Base-by-base conservation (phyloP, 2,888 invertebrate genomes). In the Harpalus rufipes region DNA sequence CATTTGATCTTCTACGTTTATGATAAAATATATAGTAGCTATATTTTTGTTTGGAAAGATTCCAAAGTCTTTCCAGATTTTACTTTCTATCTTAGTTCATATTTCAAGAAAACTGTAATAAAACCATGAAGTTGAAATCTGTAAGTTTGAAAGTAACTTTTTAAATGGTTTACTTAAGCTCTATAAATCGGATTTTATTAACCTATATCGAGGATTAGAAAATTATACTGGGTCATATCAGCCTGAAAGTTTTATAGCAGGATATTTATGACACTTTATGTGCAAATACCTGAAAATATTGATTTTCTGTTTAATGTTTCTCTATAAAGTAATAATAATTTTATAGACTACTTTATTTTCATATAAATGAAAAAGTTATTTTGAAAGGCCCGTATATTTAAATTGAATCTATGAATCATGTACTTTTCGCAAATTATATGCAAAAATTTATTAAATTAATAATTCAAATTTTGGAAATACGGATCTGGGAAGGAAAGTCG, bases 11-110 rank as follows among this genome's bases (percentile, higher is more conserved):
- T 21, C 18, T 63, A 21, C 8, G 25, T 63, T 63, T 63, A 63
- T 21, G 63, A 44, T 74, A 72, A 44, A 72, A 44, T 74, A 74
- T 74, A 41, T 18, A 41, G 72, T 74, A 74, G 44, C 72, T 74
- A 14, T 74, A 74, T 74, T 74, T 72, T 74, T 74, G 41, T 44
- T 74, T 74, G 72, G 72, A 74, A 74, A 16, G 14, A 16, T 74
- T 74, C 72, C 72, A 74, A 74, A 41, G 8, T 18, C 44, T 12
- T 68, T 25, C n/a, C 25, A 12, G 32, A 68, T 68, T 68, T 68
- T 68, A 74, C 72, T 74, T 74, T 74, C 72, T 44, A 44, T 44
- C 44, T 44, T 74, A 7, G 72, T 21, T 74, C 18, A 74, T 74
- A 44, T 44, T 74, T 74, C 44, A 74, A 18, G 72, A 5, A 74